These are phyloP conservation scores for Benitochromis conjunctus DNA, from an alignment of 2,113 vertebrate species.

Conservation along the genomic window DNA sequence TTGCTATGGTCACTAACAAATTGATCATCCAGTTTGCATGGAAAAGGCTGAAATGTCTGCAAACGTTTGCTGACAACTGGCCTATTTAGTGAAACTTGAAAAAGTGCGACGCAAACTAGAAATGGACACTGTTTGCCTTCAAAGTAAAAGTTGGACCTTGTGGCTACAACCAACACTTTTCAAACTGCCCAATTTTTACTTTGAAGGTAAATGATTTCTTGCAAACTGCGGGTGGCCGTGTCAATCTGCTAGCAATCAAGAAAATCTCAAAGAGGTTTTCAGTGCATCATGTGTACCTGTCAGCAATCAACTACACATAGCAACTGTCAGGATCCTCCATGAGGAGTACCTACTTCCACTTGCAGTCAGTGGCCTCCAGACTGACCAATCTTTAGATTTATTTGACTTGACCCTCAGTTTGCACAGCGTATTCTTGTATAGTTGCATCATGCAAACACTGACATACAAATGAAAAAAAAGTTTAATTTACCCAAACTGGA, in stretches of 20 bases:
- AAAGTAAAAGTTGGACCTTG: neutral
- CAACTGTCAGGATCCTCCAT: neutral
- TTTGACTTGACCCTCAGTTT: neutral
- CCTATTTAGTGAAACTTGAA: neutral
- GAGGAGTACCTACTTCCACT: neutral
- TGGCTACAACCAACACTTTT: neutral
- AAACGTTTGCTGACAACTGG: neutral
- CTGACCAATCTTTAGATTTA: neutral
- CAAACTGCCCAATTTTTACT: neutral
- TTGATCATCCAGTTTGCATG: neutral
- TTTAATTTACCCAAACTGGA: neutral
- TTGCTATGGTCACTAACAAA: neutral
- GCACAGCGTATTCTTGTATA: neutral
- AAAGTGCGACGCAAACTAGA: neutral
- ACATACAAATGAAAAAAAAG: neutral
- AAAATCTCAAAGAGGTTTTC: neutral
- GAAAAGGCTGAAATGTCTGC: neutral
- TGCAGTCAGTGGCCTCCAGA: neutral
- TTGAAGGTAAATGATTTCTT: neutral
- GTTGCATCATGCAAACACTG: accelerated
- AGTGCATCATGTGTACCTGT: neutral
- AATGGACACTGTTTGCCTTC: neutral
- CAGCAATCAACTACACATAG: neutral
- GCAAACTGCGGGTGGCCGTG: neutral
- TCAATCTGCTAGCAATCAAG: neutral